phyloP scores from a whole-genome alignment of 2,888 invertebrate genomes.

The Philhelius pedissequus region DNA sequence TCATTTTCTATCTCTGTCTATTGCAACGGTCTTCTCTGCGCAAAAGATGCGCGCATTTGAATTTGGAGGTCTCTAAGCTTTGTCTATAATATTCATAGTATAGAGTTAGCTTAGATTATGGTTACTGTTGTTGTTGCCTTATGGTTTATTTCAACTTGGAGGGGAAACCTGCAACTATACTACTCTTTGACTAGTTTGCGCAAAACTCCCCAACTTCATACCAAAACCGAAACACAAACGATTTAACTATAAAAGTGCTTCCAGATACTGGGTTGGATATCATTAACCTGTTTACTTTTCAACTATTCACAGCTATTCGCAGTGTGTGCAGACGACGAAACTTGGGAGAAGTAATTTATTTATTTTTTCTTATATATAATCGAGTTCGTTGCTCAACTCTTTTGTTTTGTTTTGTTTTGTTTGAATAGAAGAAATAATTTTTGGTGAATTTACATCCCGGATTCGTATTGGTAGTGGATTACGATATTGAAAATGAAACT shows the following conservation, averaged over 20 bases:
- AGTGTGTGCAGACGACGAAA: constrained; percentile 40
- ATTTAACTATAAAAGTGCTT: constrained; percentile 77
- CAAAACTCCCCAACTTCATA: constrained; percentile 65
- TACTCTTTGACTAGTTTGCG: constrained; percentile 51
- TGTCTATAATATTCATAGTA: too few relatives aligned
- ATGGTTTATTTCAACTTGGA: background rate
- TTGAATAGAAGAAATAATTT: constrained; percentile 11
- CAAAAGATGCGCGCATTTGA: constrained; percentile 45
- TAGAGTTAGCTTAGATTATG: background rate
- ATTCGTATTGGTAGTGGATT: constrained; percentile 59
- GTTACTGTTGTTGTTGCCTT: background rate
- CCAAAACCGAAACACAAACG: constrained; percentile 68
- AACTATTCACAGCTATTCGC: constrained; percentile 72
- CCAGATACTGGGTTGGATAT: constrained; percentile 75
- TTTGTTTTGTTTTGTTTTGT: constrained; percentile 56
- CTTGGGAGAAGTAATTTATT: constrained; percentile 69
- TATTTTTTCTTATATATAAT: constrained; percentile 62
- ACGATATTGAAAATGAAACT: constrained; percentile 74
- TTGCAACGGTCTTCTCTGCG: constrained; percentile 42
- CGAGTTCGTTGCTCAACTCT: constrained; percentile 71
- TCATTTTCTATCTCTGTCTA: constrained; percentile 40
- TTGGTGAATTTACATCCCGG: constrained; percentile 61
- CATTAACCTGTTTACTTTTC: constrained; percentile 79
- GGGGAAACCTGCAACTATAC: constrained; percentile 32
- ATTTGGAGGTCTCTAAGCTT: constrained; percentile 60